Conservation (phyloP, 2,888 invertebrate genomes). For the Synergus gifuensis region DNA sequence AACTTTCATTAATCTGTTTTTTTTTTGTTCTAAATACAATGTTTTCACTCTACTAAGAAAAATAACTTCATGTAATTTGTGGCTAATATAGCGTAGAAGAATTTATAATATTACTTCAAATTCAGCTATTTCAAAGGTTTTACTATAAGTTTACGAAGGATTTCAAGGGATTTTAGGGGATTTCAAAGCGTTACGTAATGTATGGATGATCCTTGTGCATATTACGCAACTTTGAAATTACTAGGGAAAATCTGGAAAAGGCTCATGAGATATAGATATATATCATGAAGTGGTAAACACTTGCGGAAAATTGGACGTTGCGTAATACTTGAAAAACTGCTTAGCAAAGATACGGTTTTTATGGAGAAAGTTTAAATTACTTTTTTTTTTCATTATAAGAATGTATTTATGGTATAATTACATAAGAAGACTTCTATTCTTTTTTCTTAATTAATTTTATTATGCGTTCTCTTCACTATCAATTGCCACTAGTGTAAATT, state of each 20-base stretch:
- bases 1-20: too few species aligned
- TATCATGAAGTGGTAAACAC: slow-evolving; percentile 11
- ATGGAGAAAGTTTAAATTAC: background rate
- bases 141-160: background rate
- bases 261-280: background rate
- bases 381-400: background rate
- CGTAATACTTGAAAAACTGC: background rate
- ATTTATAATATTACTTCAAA: background rate
- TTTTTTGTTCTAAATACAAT: too few species aligned
- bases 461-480: too few species aligned
- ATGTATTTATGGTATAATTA: too few species aligned
- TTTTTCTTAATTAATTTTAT: too few species aligned
- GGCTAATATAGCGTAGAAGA: too few species aligned
- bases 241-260: background rate
- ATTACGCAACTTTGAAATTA: background rate
- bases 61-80: too few species aligned
- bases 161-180: background rate
- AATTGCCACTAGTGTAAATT: too few species aligned
- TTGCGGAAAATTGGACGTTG: slow-evolving; percentile 20
- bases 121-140: background rate
- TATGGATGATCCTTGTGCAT: background rate
- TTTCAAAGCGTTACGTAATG: too few species aligned
- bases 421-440: too few species aligned
- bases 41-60: too few species aligned
- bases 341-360: background rate